Evolutionary conservation across 2,797 vertebrate genomes (phyloP), one percentile per base, ranked within the genome.

Genomic region (Pangasius mekongensis): DNA sequence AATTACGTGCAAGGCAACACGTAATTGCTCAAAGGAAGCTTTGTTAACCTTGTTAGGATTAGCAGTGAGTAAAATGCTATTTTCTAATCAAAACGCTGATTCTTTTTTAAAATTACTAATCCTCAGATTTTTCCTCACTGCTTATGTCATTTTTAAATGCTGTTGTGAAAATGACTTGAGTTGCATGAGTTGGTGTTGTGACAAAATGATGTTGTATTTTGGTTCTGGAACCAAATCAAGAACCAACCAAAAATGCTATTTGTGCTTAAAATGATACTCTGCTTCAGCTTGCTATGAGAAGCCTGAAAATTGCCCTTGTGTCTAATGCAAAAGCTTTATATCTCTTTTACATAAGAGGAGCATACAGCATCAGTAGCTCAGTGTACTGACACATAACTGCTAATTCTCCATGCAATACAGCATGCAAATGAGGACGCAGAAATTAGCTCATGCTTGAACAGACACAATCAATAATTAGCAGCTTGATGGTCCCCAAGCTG

Each of bases 381-480:
- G 85, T 87, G 74, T 85, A 56, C 69, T 86, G 88, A 89, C 88
- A 89, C 43, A 33, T 30, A 82, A 36, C 67, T 74, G 74, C 88
- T 86, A 91, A 84, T 86, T 49, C 85, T 43, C 47, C 83, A 52
- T 84, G 64, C 83, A 69, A 54, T 88, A 69, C 64, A n/a, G 39
- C 81, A 91, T 90, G 87, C 88, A 90, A 87, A 92, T 91, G 87
- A 91, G 89, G 71, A 81, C 49, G n/a, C 60, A 78, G 54, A 87
- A 89, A 92, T 92, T 89, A 90, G 87, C 67, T 85, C 87, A 86
- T 89, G 91, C 89, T 89, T 88, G 89, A 90, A 87, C 73, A 91
- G 89, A 86, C 88, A 74, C 91, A 87, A 92, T 92, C 89, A 88
- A 90, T 90, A 88, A 89, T 90, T 90, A 92, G 91, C 71, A 89